A percentile compares a stretch with the other conserved stretches of the same genome.
These are phyloP conservation scores for Apolygus lucorum DNA, from an alignment of 1,140 invertebrate species.

Conservation along the genomic window DNA sequence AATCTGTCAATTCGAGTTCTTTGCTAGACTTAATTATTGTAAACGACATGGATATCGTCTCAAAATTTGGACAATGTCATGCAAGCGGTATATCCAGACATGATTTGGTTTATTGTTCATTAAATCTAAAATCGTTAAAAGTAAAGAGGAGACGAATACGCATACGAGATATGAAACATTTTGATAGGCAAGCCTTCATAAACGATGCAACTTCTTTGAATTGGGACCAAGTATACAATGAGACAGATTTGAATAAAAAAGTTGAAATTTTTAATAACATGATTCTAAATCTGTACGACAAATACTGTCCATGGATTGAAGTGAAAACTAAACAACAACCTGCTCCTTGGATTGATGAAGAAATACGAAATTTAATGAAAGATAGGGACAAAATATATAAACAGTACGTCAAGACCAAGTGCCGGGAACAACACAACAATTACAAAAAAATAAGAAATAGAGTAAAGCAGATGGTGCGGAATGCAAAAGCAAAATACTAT, in stretches of 20 bases:
- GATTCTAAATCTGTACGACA: neutral
- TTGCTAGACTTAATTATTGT: neutral
- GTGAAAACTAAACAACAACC: neutral
- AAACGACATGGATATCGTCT: neutral
- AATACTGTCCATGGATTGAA: neutral
- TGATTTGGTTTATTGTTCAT: neutral
- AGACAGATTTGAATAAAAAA: neutral
- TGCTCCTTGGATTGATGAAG: neutral
- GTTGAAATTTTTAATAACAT: neutral
- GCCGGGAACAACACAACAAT: neutral
- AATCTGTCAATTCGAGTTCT: neutral
- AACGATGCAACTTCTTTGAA: neutral
- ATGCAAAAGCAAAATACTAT: neutral
- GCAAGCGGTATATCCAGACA: neutral
- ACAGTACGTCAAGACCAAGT: neutral
- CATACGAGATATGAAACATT: neutral
- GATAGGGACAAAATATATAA: neutral
- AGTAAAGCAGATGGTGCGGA: neutral
- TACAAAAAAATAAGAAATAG: neutral
- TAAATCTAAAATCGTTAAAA: neutral
- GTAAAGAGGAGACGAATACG: neutral
- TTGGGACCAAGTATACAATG: neutral
- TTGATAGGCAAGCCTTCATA: neutral
- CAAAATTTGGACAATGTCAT: neutral
- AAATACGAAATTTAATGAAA: neutral